phyloP scores from a whole-genome alignment of 2,888 invertebrate species.

The Tubulanus polymorphus region DNA sequence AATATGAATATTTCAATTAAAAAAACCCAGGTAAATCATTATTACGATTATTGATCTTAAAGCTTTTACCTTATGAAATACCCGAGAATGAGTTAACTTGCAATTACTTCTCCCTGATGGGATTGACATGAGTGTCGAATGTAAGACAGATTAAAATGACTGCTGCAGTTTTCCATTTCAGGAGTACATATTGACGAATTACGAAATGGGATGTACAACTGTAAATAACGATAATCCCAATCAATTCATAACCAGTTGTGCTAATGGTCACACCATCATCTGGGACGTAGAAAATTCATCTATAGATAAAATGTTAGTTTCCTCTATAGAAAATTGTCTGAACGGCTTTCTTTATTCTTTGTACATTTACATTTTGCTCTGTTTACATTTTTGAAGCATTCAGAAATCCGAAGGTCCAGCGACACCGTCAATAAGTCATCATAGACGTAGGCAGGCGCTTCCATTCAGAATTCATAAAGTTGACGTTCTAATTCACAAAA shows the following conservation, averaged over 20 bases:
- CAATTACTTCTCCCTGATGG: no score
- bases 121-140: no score
- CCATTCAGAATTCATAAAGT: constrained; percentile 30
- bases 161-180: constrained; percentile 23
- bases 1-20: no score
- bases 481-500: constrained; percentile 35
- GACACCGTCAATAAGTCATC: constrained; percentile 16
- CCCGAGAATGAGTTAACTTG: no score
- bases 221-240: constrained; percentile 22
- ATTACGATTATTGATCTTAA: no score
- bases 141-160: no score
- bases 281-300: constrained; percentile 37
- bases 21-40: no score
- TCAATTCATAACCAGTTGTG: constrained; percentile 36
- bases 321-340: neutral
- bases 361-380: no score
- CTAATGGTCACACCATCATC: constrained; percentile 37
- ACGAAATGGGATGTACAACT: constrained; percentile 37
- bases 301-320: constrained; percentile 36
- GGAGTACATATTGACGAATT: constrained; percentile 33
- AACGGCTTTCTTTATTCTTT: no score
- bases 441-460: constrained; percentile 14
- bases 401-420: constrained; percentile 23
- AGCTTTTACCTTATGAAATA: no score
- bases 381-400: constrained; percentile 22